Conservation (phyloP, 1,140 invertebrate genomes). For the Drosophila albomicans region DNA sequence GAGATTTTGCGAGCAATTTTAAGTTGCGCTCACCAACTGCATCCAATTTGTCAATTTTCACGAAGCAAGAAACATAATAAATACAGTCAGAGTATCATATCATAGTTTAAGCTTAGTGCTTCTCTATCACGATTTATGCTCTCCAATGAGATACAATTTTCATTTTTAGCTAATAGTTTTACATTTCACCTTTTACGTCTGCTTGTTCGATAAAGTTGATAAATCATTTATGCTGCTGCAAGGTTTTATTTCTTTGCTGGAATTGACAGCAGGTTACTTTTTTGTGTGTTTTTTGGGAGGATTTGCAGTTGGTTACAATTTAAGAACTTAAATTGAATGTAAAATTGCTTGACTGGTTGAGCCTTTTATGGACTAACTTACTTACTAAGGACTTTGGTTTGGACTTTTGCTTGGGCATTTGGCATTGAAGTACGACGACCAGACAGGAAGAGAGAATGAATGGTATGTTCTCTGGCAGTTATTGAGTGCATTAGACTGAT, state of each 20-base stretch:
- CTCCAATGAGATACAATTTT: background rate
- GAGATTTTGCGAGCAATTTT: background rate
- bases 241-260: constrained; percentile 3
- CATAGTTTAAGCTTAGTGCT: background rate
- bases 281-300: background rate
- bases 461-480: constrained; percentile 14
- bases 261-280: constrained; percentile 5
- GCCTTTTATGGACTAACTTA: constrained; percentile 53
- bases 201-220: constrained; percentile 3
- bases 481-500: constrained; percentile 78
- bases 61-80: background rate
- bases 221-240: constrained; percentile 10
- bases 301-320: constrained; percentile 2
- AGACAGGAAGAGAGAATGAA: too few relatives aligned
- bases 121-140: background rate
- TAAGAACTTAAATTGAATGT: constrained; percentile 25
- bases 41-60: background rate
- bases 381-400: constrained; percentile 14
- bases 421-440: constrained; percentile 9
- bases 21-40: background rate
- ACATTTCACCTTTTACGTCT: background rate
- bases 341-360: constrained; percentile 26
- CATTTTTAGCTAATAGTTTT: background rate
- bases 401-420: constrained; percentile 15
- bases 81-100: background rate